Base-by-base conservation (phyloP, 2,888 invertebrate species). In the Mimumesa dahlbomi region DNA sequence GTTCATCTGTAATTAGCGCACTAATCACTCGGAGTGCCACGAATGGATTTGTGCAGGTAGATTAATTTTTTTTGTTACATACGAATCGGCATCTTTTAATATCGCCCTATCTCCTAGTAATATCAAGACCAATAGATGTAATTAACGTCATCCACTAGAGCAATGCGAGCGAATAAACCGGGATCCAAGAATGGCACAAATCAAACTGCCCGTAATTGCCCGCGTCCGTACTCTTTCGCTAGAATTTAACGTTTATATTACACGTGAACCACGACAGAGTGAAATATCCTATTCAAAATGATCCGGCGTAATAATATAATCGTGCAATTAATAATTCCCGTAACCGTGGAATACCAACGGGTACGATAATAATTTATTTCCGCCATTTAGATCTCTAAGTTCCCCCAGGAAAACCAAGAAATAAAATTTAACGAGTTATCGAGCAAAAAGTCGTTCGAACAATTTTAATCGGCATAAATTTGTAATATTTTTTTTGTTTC, bases 1-100 rank as follows among this genome's bases (percentile, higher is more conserved):
- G 63, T 54, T 46, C 50, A 42, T 49, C 42, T 36, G 59, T 70
- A 66, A 70, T 61, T 66, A 61, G 56, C 59, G 54, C 22, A 38
- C 45, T 38, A 53, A 21, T 29, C 53, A 40, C 40, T 40, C 9
- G 46, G 16, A n/a, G 25, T 13, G 16, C 42, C 31, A 25, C 18
- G 40, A 43, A 43, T 36, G 29, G 43, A 54, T 50, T 18, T 45
- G 45, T 45, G 25, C 19, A 5, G 11, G 45, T 49, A 13, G 22
- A 3, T 38, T 4, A 6, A 2, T n/a, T n/a, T 2, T 38, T 38
- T 38, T 4, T n/a, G 18, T 16, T 3, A 2, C 21, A 13, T 21
- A 13, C 36, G 11, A n/a, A 22, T 49, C 29, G 34, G 29, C 22
- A 34, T 61, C 42, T 19, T 34, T 56, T 56, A 36, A 19, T 45